These are phyloP conservation scores for Anthopleura sola DNA, from an alignment of 64 coral and sea anemone genomes.

Conservation along the genomic window DNA sequence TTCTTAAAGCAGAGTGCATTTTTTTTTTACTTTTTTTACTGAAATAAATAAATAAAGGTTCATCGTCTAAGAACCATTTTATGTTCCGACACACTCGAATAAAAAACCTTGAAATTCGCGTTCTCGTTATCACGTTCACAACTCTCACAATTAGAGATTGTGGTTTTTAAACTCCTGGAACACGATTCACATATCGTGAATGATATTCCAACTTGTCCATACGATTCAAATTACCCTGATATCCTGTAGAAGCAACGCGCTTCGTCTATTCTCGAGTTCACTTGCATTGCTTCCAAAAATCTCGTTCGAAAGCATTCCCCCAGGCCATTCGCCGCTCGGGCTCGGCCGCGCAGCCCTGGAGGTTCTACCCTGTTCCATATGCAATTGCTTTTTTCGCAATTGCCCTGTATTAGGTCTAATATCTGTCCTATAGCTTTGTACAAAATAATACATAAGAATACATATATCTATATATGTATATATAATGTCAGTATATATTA, in stretches of 20 bases:
- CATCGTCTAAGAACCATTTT: too few relatives aligned
- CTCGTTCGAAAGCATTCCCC: neutral
- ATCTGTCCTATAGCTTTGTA: slow-evolving; percentile 5
- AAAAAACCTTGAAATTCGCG: too few relatives aligned
- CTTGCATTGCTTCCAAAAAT: neutral
- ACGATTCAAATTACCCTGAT: too few relatives aligned
- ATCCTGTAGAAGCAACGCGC: neutral
- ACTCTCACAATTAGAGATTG: too few relatives aligned
- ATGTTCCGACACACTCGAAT: too few relatives aligned
- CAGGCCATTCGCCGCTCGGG: neutral
- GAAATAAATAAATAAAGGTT: too few relatives aligned
- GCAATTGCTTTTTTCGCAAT: too few relatives aligned
- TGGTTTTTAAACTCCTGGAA: too few relatives aligned
- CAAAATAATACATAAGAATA: slow-evolving; percentile 14
- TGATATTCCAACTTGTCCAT: too few relatives aligned
- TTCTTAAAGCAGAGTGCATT: neutral
- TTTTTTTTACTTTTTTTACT: too few relatives aligned
- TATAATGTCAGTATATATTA: slow-evolving; percentile 2
- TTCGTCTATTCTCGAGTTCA: neutral
- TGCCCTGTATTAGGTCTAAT: neutral
- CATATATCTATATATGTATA: slow-evolving; percentile 11
- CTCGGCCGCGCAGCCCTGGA: neutral
- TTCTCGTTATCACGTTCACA: too few relatives aligned
- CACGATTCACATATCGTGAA: too few relatives aligned
- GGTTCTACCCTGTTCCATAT: neutral